Conservation (phyloP, 2,113 vertebrate species). For the Dromiciops gliroides region DNA sequence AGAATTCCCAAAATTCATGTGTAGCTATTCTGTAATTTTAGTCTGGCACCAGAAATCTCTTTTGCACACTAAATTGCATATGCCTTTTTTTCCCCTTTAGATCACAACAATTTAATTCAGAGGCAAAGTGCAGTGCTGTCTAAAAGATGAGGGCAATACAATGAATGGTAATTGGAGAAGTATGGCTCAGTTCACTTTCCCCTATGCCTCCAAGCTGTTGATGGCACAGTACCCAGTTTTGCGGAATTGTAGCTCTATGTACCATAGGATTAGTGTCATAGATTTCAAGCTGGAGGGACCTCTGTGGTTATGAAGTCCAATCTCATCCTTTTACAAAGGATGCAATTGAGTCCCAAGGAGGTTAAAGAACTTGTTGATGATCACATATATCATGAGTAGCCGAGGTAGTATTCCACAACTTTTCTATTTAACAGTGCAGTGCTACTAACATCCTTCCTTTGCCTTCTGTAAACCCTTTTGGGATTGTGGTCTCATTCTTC, state of each 20-base stretch:
- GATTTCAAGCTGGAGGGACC: background rate
- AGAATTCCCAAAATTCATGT: background rate
- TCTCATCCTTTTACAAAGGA: background rate
- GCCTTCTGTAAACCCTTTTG: background rate
- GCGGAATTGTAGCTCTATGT: background rate
- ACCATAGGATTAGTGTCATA: background rate
- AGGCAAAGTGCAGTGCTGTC: background rate
- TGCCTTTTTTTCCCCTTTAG: background rate
- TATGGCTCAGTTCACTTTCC: background rate
- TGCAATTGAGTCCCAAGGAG: background rate
- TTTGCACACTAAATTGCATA: background rate
- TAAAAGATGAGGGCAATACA: background rate
- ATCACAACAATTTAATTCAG: background rate
- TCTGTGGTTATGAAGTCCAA: background rate
- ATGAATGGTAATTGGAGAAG: background rate
- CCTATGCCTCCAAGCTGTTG: background rate
- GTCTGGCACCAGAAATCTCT: background rate
- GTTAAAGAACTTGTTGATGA: background rate
- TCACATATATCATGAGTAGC: background rate
- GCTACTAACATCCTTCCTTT: background rate
- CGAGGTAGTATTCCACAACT: background rate
- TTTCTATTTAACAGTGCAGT: fast-evolving
- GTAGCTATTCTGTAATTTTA: background rate
- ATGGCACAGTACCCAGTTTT: background rate
- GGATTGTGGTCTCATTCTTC: background rate